Evolutionary conservation across 1,140 invertebrate genomes (phyloP), one percentile per base, ranked within the genome.

Genomic region (Platorchestia sp.): DNA sequence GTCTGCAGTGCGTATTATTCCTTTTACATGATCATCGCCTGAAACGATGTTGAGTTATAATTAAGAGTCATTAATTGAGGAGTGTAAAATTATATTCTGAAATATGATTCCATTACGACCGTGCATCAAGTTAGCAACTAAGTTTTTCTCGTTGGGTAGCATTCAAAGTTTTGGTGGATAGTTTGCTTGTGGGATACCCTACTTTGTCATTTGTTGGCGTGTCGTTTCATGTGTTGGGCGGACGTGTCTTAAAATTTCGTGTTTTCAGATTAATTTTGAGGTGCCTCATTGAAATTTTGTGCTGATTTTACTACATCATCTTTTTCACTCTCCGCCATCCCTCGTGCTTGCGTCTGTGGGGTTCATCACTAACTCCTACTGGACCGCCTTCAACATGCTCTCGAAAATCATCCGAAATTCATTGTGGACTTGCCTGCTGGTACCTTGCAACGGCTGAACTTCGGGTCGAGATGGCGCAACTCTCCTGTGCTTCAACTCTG

Each of bases 321-420:
- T 51, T 93, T 47, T 59, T 86, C 95, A n/a, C 42, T 45, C 90
- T 41, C 41, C 36, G 42, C 89, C 75, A 45, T 43, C 95, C 86
- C 27, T 42, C 91, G n/a, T 90, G 96, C 45, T 59, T 93, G 89
- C 90, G 44, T 41, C 47, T 59, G 59, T 95, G 42, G 59, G 89
- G 41, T 51, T 47, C 75, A 89, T 75, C 45, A 95, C 89, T 86
- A 75, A 42, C 47, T 95, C 75, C 87, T 90, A 93, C 95, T 93
- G 86, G 95, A 95, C 95, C 89, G 95, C 97, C 97, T 43, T 86
- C 86, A 27, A 87, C 95, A 86, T 95, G 90, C 89, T 95, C 45
- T 95, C 53, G 95, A 95, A 93, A 89, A 95, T 95, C 59, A 27
- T 75, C 59, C 36, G 59, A 75, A 75, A 75, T 36, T 75, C 59